These are phyloP conservation scores for Yponomeuta cagnagella DNA, from an alignment of 2,888 invertebrate genomes.

Conservation along the genomic window DNA sequence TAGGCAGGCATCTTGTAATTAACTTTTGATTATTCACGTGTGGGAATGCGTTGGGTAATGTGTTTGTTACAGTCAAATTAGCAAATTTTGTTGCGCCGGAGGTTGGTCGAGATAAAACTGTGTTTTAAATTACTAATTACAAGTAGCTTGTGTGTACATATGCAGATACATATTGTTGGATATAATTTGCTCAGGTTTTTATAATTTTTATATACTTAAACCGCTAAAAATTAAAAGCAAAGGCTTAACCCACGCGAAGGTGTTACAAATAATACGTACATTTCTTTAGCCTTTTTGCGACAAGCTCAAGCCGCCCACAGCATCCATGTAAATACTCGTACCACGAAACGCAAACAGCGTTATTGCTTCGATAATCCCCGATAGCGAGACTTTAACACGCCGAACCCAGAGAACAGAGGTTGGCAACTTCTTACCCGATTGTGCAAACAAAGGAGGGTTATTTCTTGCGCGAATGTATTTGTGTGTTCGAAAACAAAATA, in stretches of 20 bases:
- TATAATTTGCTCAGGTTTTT: background rate
- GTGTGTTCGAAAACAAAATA: no score
- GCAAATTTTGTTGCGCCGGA: background rate
- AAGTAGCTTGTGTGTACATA: no score
- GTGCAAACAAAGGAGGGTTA: no score
- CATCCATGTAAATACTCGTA: background rate
- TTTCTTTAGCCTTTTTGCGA: background rate
- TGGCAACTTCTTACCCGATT: background rate
- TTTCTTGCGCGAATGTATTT: no score
- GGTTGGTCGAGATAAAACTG: background rate
- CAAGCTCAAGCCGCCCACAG: background rate
- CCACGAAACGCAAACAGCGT: background rate
- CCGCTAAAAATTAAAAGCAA: no score
- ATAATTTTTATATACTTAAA: background rate
- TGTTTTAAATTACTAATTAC: background rate
- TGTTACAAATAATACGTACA: background rate
- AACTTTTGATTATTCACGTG: background rate
- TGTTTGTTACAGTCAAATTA: background rate
- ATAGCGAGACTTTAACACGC: conserved; percentile 4
- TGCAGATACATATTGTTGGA: no score
- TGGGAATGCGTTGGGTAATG: background rate
- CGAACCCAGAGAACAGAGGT: background rate
- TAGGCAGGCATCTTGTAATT: background rate
- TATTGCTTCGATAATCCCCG: background rate
- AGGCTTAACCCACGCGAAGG: no score